Base-by-base conservation (phyloP, 2,888 invertebrate genomes). In the Caenorhabditis imperialis region DNA sequence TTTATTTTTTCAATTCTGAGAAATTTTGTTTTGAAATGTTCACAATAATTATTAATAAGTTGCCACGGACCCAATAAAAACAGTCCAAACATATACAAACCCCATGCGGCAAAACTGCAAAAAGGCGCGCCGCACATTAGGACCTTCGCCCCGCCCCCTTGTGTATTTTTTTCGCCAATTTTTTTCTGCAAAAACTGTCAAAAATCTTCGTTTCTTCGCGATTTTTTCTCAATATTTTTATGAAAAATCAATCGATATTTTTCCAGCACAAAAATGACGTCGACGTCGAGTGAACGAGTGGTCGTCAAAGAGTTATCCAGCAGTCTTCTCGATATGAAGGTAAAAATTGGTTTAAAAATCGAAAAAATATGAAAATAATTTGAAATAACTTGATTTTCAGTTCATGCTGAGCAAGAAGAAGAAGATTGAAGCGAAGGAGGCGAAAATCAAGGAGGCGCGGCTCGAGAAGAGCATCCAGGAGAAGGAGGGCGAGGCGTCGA, bases 391-490 rank as follows among this genome's bases (percentile, higher is more conserved):
- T 57, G n/a, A n/a, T 50, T 65, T 78, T 18, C 67, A 82, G 82
- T 83, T 83, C 47, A 83, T 83, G 82, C 62, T 78, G 38, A 71
- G 73, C 23, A 78, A 72, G 23, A 80, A 79, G 55, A 78, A 77
- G 58, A 72, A 58, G 55, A 40, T 75, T 22, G 75, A 80, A 33
- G 61, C 60, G 18, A 72, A 77, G 20, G 79, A 51, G 30, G 55
- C 71, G 20, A 70, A 78, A 58, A 58, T 58, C 42, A 53, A 61
- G 51, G 65, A 63, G 3, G 48, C 54, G 18, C 55, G 65, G 10
- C 27, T 77, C 38, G 72, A 78, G 16, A 58, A 58, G n/a, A 60
- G 48, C 42, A 60, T 65, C 35, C 16, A 47, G 1, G 60, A 72
- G 14, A 20, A 33, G 7, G 57, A 47, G 30, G n/a, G 20, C 1